These are phyloP conservation scores for Pangasianodon gigas DNA, from an alignment of 2,113 vertebrate genomes.

Conservation along the genomic window DNA sequence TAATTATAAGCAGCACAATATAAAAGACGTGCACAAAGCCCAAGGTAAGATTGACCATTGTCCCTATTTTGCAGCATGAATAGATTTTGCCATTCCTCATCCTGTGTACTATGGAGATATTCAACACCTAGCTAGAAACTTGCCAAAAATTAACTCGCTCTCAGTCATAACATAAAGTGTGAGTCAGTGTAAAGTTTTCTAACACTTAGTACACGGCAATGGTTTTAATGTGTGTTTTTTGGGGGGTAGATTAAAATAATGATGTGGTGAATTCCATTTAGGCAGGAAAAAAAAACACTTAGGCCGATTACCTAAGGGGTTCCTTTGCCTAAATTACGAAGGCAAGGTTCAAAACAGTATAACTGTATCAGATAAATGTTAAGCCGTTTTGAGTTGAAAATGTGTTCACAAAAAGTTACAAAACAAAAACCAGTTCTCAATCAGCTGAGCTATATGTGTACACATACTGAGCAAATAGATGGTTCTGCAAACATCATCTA, in stretches of 20 bases:
- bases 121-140: background rate
- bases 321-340: background rate
- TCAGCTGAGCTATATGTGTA: background rate
- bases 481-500: constrained; percentile 4
- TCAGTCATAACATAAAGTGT: background rate
- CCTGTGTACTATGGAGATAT: background rate
- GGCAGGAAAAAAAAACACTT: background rate
- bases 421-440: background rate
- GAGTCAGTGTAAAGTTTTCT: background rate
- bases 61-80: background rate
- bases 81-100: background rate
- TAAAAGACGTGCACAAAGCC: background rate
- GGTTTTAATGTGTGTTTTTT: background rate
- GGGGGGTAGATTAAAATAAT: background rate
- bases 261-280: background rate
- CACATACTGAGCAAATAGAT: background rate
- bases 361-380: background rate
- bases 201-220: background rate
- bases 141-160: background rate
- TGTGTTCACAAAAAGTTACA: background rate
- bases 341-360: background rate
- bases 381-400: background rate
- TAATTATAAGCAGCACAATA: background rate
- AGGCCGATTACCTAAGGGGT: background rate
- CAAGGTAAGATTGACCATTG: background rate